A percentile compares a stretch with the other conserved stretches of the same genome.
Evolutionary conservation across 2,888 invertebrate genomes (phyloP).

Genomic region (Morpho deidamia): DNA sequence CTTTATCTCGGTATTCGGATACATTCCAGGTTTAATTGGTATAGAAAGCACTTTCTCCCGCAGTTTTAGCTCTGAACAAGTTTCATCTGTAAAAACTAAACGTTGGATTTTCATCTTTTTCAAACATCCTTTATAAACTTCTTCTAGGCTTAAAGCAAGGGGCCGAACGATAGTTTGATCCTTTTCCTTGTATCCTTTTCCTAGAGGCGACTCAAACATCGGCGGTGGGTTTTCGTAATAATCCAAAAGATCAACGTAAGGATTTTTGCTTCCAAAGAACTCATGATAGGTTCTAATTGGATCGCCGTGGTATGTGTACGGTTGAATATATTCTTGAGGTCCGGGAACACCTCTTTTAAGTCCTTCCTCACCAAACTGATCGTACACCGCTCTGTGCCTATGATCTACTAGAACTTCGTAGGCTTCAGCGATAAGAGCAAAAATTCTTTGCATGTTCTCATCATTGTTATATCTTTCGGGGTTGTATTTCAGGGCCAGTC

Average conservation of each 20-base stretch:
- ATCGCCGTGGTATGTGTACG: slow-evolving; percentile 90
- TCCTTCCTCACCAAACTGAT: slow-evolving; percentile 93
- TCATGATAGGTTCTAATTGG: slow-evolving; percentile 85
- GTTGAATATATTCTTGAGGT: slow-evolving; percentile 81
- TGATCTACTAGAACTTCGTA: slow-evolving; percentile 87
- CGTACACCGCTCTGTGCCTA: slow-evolving; percentile 85
- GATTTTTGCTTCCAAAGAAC: slow-evolving; percentile 90
- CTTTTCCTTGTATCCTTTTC: slow-evolving; percentile 81
- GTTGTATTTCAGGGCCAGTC: slow-evolving; percentile 78
- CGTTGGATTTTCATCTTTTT: slow-evolving; percentile 91
- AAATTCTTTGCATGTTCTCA: slow-evolving; percentile 71
- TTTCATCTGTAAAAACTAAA: slow-evolving; percentile 81
- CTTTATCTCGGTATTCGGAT: slow-evolving; percentile 83
- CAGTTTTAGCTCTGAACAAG: slow-evolving; percentile 79
- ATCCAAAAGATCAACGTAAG: slow-evolving; percentile 87
- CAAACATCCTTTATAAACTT: slow-evolving; percentile 84
- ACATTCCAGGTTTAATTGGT: slow-evolving; percentile 86
- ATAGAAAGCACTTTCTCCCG: slow-evolving; percentile 86
- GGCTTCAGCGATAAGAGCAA: slow-evolving; percentile 85
- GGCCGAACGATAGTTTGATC: slow-evolving; percentile 69
- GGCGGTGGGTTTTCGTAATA: slow-evolving; percentile 80
- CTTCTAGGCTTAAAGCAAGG: slow-evolving; percentile 71
- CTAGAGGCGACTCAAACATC: slow-evolving; percentile 79
- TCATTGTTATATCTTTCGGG: slow-evolving; percentile 74
- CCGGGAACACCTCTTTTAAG: slow-evolving; percentile 88